Evolutionary conservation across 2,888 invertebrate species (phyloP).

Genomic region (Agriopis aurantiaria): DNA sequence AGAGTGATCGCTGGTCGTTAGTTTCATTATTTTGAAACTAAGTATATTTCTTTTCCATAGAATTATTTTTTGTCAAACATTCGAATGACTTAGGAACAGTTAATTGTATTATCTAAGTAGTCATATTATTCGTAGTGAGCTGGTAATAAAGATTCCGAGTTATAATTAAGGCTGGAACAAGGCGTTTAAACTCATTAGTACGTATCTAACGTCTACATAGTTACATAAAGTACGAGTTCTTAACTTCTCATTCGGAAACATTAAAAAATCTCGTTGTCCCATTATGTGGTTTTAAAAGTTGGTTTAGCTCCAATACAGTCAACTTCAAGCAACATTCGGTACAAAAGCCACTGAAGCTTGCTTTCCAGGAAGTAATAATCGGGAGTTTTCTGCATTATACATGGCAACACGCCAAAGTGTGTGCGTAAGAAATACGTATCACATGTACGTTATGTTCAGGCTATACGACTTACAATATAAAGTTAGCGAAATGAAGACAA

Average conservation of each 20-base stretch:
- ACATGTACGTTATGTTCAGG: slow-evolving; percentile 18
- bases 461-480: slow-evolving; percentile 19
- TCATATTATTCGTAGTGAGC: no score
- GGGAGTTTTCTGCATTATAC: slow-evolving; percentile 63
- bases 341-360: slow-evolving; percentile 44
- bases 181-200: slow-evolving; percentile 1
- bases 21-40: slow-evolving; percentile 2
- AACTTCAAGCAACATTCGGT: slow-evolving; percentile 41
- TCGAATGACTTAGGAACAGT: no score
- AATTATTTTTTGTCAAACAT: neutral
- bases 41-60: neutral
- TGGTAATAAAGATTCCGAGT: no score
- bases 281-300: slow-evolving; percentile 42
- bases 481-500: slow-evolving; percentile 18
- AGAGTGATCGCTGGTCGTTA: slow-evolving; percentile 21
- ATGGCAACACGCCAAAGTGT: slow-evolving; percentile 67
- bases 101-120: no score
- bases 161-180: neutral
- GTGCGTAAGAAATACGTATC: slow-evolving; percentile 47
- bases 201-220: neutral
- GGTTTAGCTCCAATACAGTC: slow-evolving; percentile 48
- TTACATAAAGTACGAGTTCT: slow-evolving; percentile 6
- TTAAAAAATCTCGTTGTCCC: slow-evolving; percentile 15
- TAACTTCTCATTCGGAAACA: slow-evolving; percentile 10
- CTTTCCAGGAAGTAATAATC: slow-evolving; percentile 67